These are phyloP conservation scores for Aquatica leii DNA, from an alignment of 2,888 invertebrate genomes.

Conservation along the genomic window DNA sequence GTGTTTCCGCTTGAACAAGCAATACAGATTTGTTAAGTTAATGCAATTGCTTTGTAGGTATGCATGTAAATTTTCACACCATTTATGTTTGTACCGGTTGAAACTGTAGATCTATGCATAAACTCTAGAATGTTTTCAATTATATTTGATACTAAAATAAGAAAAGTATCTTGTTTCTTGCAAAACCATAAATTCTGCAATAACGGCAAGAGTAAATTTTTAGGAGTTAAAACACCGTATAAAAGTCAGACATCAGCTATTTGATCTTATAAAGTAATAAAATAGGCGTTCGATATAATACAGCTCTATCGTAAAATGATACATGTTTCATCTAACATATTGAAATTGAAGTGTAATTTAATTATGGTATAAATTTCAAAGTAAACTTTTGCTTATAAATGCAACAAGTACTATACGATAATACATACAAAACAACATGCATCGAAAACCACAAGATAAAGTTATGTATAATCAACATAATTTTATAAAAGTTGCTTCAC, in stretches of 20 bases:
- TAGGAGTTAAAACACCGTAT: conserved; percentile 43
- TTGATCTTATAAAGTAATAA: conserved; percentile 52
- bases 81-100: no score
- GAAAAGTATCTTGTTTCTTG: conserved; percentile 16
- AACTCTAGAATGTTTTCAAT: conserved; percentile 5
- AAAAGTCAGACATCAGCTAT: conserved; percentile 46
- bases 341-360: not conserved
- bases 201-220: conserved; percentile 31
- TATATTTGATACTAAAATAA: conserved; percentile 11
- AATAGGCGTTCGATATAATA: conserved; percentile 49
- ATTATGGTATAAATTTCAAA: not conserved
- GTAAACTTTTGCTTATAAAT: no score
- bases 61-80: no score
- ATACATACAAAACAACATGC: no score
- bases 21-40: no score
- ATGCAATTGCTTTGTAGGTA: no score
- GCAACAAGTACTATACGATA: no score
- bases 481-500: no score
- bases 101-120: not conserved
- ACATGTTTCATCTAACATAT: conserved; percentile 27
- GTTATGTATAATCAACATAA: no score
- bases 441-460: no score
- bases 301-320: conserved; percentile 49
- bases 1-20: no score
- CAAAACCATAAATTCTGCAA: conserved; percentile 26